Conservation (phyloP, 2,797 vertebrate genomes). For the Poeciliopsis paucimaculata region DNA sequence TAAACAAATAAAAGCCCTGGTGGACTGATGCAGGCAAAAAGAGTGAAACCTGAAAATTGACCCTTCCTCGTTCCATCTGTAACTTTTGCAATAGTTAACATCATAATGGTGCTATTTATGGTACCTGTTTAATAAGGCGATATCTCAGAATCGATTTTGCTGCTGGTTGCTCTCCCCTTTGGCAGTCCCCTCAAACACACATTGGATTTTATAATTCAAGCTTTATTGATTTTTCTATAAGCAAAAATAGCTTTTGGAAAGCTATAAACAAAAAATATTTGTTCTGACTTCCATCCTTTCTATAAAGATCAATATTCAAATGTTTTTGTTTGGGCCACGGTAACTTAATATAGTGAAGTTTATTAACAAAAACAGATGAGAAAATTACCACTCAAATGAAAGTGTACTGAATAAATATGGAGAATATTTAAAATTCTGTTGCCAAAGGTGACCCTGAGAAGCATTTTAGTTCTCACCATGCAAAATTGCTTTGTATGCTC, state of each 20-base stretch:
- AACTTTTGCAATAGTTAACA: constrained; percentile 80
- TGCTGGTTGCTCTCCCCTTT: constrained; percentile 78
- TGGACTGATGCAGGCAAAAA: constrained; percentile 40
- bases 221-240: constrained; percentile 95
- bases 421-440: constrained; percentile 16
- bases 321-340: constrained; percentile 31
- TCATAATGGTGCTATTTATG: constrained; percentile 89
- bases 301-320: constrained; percentile 52
- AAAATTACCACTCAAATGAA: background rate
- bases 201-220: constrained; percentile 90
- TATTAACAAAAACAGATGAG: background rate
- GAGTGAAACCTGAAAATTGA: constrained; percentile 54
- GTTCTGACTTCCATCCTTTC: constrained; percentile 57
- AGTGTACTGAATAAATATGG: background rate
- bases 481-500: constrained; percentile 38
- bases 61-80: constrained; percentile 71
- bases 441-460: constrained; percentile 17
- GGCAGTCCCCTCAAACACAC: constrained; percentile 74
- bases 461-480: constrained; percentile 36
- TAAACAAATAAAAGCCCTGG: constrained; percentile 15
- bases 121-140: constrained; percentile 88
- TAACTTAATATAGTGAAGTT: background rate
- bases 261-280: constrained; percentile 69
- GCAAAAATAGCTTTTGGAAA: constrained; percentile 84
- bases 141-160: constrained; percentile 93